Percentiles rank a stretch among this genome's conserved stretches.
phyloP scores from a whole-genome alignment of 2,888 invertebrate genomes.

The Eristalis pertinax region DNA sequence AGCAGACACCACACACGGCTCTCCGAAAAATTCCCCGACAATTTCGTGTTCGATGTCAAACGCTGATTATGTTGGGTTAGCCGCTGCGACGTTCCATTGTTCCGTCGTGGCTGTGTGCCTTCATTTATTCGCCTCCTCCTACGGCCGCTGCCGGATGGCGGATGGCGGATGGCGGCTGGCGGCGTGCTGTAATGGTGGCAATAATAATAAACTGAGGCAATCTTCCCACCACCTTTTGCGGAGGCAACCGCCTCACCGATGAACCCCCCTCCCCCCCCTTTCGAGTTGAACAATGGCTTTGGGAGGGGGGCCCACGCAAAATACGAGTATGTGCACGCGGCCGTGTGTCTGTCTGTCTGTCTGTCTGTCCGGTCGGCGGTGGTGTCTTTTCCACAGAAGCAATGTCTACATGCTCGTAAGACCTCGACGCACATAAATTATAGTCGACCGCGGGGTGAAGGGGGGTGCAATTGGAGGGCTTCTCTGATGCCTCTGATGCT shows the following conservation, averaged over 20 bases:
- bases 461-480: not conserved
- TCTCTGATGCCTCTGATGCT: not conserved
- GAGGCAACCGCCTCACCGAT: not conserved
- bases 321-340: slow-evolving; percentile 20
- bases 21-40: slow-evolving; percentile 50
- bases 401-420: slow-evolving; percentile 63
- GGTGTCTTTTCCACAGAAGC: slow-evolving; percentile 50
- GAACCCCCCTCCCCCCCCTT: not conserved
- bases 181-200: slow-evolving; percentile 54
- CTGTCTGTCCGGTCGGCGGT: slow-evolving; percentile 11
- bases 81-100: slow-evolving; percentile 49
- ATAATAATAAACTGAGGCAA: slow-evolving; percentile 69
- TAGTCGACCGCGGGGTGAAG: slow-evolving; percentile 37
- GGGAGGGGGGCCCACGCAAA: slow-evolving; percentile 58
- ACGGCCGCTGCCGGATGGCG: slow-evolving; percentile 19
- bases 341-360: not conserved
- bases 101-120: slow-evolving; percentile 28
- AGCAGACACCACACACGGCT: slow-evolving; percentile 10
- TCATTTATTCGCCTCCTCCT: slow-evolving; percentile 61
- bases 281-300: slow-evolving; percentile 46
- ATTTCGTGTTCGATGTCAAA: slow-evolving; percentile 71
- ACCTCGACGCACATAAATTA: slow-evolving; percentile 67
- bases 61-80: slow-evolving; percentile 65
- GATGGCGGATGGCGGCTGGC: not conserved
- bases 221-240: slow-evolving; percentile 54